These are phyloP conservation scores for Dinomys branickii DNA, from an alignment of 2,113 vertebrate genomes.

Conservation along the genomic window DNA sequence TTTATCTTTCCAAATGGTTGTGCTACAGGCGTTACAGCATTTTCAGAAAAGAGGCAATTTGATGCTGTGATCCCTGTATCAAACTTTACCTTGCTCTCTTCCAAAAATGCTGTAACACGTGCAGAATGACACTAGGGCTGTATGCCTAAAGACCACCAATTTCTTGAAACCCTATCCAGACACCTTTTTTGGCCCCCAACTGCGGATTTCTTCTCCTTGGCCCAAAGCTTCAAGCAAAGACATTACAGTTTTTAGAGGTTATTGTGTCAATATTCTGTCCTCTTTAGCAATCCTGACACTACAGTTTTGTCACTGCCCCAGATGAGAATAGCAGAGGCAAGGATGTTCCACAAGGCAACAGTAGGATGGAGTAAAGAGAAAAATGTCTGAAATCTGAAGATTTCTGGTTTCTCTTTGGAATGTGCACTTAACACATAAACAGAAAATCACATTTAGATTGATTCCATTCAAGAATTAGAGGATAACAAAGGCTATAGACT, in stretches of 20 bases:
- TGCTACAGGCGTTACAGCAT: too few species aligned
- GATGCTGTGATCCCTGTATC: accelerated
- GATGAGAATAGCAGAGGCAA: background rate
- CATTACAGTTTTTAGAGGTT: background rate
- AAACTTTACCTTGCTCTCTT: background rate
- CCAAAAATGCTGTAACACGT: background rate
- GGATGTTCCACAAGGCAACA: background rate
- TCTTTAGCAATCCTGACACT: background rate
- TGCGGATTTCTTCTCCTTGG: background rate
- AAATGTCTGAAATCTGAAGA: background rate
- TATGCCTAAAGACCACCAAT: background rate
- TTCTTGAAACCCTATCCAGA: too few species aligned
- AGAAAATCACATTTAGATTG: background rate
- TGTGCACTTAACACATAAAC: background rate
- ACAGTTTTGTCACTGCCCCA: background rate
- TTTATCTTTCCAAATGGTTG: background rate
- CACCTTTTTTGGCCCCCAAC: background rate
- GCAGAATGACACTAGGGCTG: background rate
- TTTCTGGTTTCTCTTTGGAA: background rate
- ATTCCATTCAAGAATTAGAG: background rate
- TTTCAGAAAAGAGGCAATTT: background rate
- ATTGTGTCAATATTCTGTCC: background rate
- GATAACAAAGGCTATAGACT: background rate
- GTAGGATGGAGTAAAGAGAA: background rate
- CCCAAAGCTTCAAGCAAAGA: background rate